phyloP scores from a whole-genome alignment of 2,797 vertebrate genomes.

The Alosa sapidissima region DNA sequence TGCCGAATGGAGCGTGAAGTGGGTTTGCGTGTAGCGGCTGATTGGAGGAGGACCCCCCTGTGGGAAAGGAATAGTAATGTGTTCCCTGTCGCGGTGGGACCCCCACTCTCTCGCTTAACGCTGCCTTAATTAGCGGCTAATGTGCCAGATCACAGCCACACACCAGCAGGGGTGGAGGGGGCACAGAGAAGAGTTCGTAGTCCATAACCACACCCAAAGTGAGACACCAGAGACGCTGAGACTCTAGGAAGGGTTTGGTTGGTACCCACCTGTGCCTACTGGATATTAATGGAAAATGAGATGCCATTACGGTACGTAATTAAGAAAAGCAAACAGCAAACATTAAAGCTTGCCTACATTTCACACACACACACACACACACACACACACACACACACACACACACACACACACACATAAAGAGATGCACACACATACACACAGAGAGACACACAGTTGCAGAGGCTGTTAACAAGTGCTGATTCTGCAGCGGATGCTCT shows the following conservation, averaged over 20 bases:
- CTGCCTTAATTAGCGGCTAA: constrained; percentile 9
- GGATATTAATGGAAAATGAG: not conserved
- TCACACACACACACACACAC: not conserved
- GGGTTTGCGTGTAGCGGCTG: not conserved
- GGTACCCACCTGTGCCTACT: not conserved
- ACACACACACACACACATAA: not conserved
- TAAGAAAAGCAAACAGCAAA: not conserved
- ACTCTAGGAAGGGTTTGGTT: not conserved
- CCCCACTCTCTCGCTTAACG: not conserved
- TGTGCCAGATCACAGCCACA: not conserved
- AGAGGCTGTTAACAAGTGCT: not conserved
- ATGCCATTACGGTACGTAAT: not conserved
- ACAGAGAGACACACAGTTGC: not conserved
- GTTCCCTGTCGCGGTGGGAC: not conserved
- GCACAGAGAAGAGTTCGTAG: not conserved
- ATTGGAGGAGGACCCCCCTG: not conserved
- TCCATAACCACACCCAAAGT: not conserved
- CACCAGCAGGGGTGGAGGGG: not conserved
- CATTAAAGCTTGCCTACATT: not conserved
- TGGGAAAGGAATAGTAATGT: not conserved
- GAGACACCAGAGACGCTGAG: not conserved
- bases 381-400: not conserved
- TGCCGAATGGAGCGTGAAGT: not conserved
- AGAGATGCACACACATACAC: not conserved
- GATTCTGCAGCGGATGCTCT: not conserved